A percentile compares a stretch with the other conserved stretches of the same genome.
Conservation (phyloP, 2,888 invertebrate genomes). For the Oscheius sp. region DNA sequence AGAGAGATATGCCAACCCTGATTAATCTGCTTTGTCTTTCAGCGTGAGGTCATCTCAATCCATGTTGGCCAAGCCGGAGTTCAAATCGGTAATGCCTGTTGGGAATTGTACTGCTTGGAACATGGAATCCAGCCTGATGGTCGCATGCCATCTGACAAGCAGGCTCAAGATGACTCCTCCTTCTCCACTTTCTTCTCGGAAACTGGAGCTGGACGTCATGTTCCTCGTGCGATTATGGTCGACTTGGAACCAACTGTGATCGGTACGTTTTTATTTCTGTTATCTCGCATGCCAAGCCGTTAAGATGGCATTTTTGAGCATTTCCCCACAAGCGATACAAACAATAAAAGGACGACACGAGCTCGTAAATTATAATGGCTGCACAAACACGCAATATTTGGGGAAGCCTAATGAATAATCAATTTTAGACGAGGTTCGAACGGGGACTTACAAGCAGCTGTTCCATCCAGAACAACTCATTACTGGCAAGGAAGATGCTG, state of each 20-base stretch:
- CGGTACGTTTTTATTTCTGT: no score
- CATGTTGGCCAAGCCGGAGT: constrained; percentile 67
- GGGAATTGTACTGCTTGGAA: constrained; percentile 76
- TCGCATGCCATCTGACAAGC: constrained; percentile 29
- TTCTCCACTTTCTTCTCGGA: constrained; percentile 76
- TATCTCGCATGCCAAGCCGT: background rate
- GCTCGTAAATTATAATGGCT: constrained; percentile 21
- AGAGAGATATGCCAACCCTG: no score
- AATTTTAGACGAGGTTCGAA: constrained; percentile 79
- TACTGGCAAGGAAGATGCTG: constrained; percentile 94
- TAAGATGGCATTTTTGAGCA: background rate
- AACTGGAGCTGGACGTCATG: constrained; percentile 78
- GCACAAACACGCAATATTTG: background rate
- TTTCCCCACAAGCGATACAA: background rate
- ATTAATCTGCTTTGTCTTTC: background rate
- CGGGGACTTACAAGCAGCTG: constrained; percentile 79
- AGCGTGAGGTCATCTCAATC: constrained; percentile 66
- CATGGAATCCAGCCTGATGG: constrained; percentile 74
- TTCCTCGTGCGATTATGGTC: constrained; percentile 63
- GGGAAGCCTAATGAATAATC: background rate
- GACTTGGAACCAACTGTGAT: constrained; percentile 66
- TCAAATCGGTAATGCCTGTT: constrained; percentile 74
- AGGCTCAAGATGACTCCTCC: constrained; percentile 68
- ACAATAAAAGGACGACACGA: constrained; percentile 7
- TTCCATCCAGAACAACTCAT: constrained; percentile 81